Evolutionary conservation across 2,888 invertebrate genomes (phyloP).

Genomic region (Catonia carolina): DNA sequence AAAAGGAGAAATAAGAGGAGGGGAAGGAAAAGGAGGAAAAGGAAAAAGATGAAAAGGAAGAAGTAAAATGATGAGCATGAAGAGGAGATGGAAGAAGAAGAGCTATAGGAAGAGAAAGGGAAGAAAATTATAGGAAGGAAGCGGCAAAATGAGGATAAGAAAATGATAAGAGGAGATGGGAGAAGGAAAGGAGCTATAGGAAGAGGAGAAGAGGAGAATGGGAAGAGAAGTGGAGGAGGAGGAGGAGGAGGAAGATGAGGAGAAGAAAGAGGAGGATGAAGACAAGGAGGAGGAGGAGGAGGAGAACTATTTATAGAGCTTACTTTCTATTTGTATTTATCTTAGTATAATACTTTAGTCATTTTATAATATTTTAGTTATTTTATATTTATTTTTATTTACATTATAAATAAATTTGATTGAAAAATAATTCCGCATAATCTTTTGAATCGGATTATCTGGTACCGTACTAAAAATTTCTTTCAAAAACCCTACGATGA

Average conservation of each 20-base stretch:
- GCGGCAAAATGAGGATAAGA: neutral
- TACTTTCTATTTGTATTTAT: too few relatives aligned
- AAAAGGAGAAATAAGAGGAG: neutral
- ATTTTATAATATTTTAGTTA: too few relatives aligned
- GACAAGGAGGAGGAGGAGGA: neutral
- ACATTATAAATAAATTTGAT: too few relatives aligned
- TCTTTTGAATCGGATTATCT: too few relatives aligned
- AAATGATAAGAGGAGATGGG: neutral
- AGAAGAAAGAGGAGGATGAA: neutral
- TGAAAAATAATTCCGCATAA: too few relatives aligned
- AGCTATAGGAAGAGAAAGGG: neutral
- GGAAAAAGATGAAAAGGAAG: neutral
- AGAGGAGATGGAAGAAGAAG: neutral
- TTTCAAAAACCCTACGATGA: too few relatives aligned
- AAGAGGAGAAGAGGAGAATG: neutral
- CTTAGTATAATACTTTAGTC: too few relatives aligned
- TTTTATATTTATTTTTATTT: too few relatives aligned
- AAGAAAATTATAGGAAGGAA: neutral
- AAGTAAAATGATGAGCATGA: too few relatives aligned
- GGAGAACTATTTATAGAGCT: too few relatives aligned
- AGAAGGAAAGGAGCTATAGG: neutral
- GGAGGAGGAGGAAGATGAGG: neutral
- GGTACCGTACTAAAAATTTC: too few relatives aligned
- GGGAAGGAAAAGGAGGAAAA: neutral
- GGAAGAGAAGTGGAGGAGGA: conserved; percentile 1